Evolutionary conservation across 2,888 invertebrate species (phyloP), one percentile per base, ranked within the genome.

Genomic region (Harpagoxenus sublaevis): DNA sequence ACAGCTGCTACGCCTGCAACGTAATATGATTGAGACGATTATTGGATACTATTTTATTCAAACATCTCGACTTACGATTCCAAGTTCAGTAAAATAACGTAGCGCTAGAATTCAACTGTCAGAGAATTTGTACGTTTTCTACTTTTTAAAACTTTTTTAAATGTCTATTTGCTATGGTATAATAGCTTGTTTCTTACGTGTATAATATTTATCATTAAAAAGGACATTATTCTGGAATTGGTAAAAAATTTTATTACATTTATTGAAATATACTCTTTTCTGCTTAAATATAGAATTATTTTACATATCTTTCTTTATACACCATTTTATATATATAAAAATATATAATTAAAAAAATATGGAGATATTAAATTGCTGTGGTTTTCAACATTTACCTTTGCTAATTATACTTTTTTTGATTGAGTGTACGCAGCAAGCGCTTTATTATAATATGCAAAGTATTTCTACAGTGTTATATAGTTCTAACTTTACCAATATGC

Each of bases 401-500:
- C n/a, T 31, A 48, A 79, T 71, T 57, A 28, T 48, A 31, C 10
- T 48, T 42, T 78, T 74, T 74, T 60, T 39, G 6, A 73, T 39
- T 45, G 60, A 48, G n/a, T 15, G 6, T 45, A n/a, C 28, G 15
- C 51, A 31, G 15, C 70, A 10, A 2, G 1, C 35, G 39, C 23
- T 73, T 73, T 60, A 60, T 74, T 81, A 60, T 74, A 60, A 73
- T 60, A 48, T 28, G 12, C 55, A 4, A 23, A 23, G 2, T 73
- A 73, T 81, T 81, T 70, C 23, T 48, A 73, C 55, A 62, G 5
- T 62, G 28, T 73, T 81, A n/a, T n/a, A n/a, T n/a, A 74, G 60
- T 62, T 81, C 60, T 73, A 81, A 81, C 79, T 81, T 74, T 39
- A 28, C 35, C 42, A 60, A 74, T 60, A 9, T 62, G 75, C 62